Evolutionary conservation across 2,888 invertebrate species (phyloP).

Genomic region (Ceramica pisi): DNA sequence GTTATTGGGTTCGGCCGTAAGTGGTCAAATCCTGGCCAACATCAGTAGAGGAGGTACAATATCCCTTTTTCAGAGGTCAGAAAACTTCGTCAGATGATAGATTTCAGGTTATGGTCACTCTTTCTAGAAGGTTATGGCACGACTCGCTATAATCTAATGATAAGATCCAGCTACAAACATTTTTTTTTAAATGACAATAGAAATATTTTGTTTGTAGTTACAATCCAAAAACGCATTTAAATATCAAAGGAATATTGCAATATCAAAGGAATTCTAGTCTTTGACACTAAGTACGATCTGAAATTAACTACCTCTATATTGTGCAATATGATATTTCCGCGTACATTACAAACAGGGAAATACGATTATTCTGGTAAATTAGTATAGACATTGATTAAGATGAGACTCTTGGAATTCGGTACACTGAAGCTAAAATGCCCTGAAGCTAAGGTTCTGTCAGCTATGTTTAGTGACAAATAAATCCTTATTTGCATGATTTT

Average conservation of each 20-base stretch:
- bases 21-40: no score
- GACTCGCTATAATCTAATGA: no score
- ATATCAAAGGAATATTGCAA: not conserved
- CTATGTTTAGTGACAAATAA: not conserved
- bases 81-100: no score
- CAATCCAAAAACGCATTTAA: not conserved
- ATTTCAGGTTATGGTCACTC: no score
- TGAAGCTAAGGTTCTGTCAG: not conserved
- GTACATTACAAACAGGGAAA: not conserved
- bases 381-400: conserved; percentile 2
- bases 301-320: conserved; percentile 3
- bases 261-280: conserved; percentile 18
- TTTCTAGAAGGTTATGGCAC: no score
- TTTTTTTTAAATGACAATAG: no score
- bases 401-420: not conserved
- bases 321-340: not conserved
- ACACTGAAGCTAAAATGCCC: no score
- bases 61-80: no score
- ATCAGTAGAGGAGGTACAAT: no score
- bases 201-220: not conserved
- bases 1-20: no score
- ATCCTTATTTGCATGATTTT: not conserved
- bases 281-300: conserved; percentile 11
- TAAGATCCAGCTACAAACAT: not conserved
- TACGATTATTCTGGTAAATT: conserved; percentile 19